Base-by-base conservation (phyloP, 2,113 vertebrate species). In the Glareola pratincola region DNA sequence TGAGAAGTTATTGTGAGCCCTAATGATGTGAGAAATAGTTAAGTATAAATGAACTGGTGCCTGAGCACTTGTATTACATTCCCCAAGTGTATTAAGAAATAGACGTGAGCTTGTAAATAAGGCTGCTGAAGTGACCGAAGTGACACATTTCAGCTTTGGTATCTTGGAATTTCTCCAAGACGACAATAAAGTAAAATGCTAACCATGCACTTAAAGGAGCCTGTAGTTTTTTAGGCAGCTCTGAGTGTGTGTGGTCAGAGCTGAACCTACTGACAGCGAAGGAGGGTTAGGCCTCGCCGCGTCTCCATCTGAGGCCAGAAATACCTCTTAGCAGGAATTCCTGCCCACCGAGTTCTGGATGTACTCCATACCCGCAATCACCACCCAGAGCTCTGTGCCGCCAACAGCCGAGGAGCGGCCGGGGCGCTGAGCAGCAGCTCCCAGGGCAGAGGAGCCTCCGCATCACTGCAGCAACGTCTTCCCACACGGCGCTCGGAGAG, bases 51-150 rank as follows among this genome's bases (percentile, higher is more conserved):
- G 7, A 22, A 5, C 50, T 48, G 29, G 26, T 32, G 30, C 16
- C 12, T 5, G 12, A 67, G 47, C 45, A n/a, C 37, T 27, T 12
- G 19, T 18, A 23, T 11, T 41, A 56, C 14, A 37, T 8, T 20
- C 17, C n/a, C 14, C 0, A 1, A 29, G 14, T 21, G 4, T 7
- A 3, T 0, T 9, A 12, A 4, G 39, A 59, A 73, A 45, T 1
- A 43, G 29, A 23, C 12, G 8, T 0, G 1, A 81, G 41, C 27
- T 37, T 29, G 29, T 69, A 8, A 53, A 29, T 23, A 32, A 45
- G 32, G 43, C 66, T 67, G 60, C 36, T 7, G 1, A 7, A 26
- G 73, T 8, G 8, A 47, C 27, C 2, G 0, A 47, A 45, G 59
- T n/a, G n/a, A n/a, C 59, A 17, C 26, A 34, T 69, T 30, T 54